Percentiles rank a stretch among this genome's conserved stretches.
Evolutionary conservation across 2,888 invertebrate genomes (phyloP).

Genomic region (Cepaea hortensis): DNA sequence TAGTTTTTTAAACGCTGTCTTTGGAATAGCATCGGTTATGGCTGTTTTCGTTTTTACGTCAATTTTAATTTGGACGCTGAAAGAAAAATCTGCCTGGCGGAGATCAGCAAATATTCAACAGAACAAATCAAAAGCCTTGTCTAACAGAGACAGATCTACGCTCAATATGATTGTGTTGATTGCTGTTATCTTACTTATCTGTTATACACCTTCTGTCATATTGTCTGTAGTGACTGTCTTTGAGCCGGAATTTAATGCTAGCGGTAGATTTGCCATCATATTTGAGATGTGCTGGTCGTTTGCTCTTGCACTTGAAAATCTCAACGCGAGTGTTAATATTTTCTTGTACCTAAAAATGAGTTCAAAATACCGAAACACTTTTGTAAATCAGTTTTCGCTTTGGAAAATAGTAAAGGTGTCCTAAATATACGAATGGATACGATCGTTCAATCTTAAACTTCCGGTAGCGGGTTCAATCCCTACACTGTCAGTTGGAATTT

Average conservation of each 20-base stretch:
- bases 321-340: constrained; percentile 4
- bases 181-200: neutral
- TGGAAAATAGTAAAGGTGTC: no score
- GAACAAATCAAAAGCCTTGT: neutral
- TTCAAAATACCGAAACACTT: neutral
- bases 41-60: neutral
- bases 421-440: no score
- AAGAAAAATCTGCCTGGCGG: neutral
- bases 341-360: constrained; percentile 7
- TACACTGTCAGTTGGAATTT: no score
- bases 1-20: neutral
- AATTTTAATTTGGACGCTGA: neutral
- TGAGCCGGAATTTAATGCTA: neutral
- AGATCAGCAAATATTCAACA: neutral
- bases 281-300: neutral
- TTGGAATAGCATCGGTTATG: neutral
- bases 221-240: neutral
- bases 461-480: no score
- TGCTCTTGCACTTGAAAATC: neutral
- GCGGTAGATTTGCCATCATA: neutral
- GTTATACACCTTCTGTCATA: neutral
- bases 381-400: neutral
- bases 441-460: no score
- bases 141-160: neutral
- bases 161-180: neutral